Conservation (phyloP, 1,140 invertebrate genomes). For the Drosophila baimaii region DNA sequence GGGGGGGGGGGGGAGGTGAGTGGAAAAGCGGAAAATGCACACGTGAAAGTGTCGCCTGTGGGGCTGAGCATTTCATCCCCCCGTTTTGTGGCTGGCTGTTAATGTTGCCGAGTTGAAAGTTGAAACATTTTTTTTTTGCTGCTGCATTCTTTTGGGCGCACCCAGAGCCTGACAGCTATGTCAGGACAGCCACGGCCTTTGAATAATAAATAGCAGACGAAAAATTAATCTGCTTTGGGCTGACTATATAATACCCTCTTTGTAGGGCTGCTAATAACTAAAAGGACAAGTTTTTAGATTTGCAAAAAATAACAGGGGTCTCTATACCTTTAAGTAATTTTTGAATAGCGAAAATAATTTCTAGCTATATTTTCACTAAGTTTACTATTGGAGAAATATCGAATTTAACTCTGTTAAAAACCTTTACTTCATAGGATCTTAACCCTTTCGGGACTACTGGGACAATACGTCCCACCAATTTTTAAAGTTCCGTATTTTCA, state of each 20-base stretch:
- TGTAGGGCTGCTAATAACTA: not conserved
- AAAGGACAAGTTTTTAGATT: not conserved
- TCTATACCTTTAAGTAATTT: fast-evolving
- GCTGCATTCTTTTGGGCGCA: conserved; percentile 14
- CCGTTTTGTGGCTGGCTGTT: conserved; percentile 8
- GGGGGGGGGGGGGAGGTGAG: not conserved
- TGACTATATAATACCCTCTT: conserved; percentile 11
- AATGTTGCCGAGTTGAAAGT: conserved; percentile 39
- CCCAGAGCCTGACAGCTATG: conserved; percentile 10
- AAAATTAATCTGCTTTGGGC: conserved; percentile 3
- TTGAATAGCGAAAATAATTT: too few relatives aligned
- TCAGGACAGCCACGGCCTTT: conserved; percentile 22
- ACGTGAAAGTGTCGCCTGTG: conserved; percentile 35
- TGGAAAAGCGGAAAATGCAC: conserved; percentile 13
- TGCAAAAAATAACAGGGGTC: not conserved
- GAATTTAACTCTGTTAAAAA: too few relatives aligned
- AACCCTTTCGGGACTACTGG: too few relatives aligned
- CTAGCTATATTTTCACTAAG: too few relatives aligned
- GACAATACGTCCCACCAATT: too few relatives aligned
- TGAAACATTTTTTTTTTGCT: conserved; percentile 35
- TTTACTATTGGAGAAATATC: too few relatives aligned
- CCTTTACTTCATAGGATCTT: too few relatives aligned
- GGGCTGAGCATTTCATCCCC: conserved; percentile 4
- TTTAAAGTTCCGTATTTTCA: too few relatives aligned
- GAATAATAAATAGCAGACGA: conserved; percentile 36